Conservation (phyloP, 2,888 invertebrate genomes). For the Hypolimnas misippus region DNA sequence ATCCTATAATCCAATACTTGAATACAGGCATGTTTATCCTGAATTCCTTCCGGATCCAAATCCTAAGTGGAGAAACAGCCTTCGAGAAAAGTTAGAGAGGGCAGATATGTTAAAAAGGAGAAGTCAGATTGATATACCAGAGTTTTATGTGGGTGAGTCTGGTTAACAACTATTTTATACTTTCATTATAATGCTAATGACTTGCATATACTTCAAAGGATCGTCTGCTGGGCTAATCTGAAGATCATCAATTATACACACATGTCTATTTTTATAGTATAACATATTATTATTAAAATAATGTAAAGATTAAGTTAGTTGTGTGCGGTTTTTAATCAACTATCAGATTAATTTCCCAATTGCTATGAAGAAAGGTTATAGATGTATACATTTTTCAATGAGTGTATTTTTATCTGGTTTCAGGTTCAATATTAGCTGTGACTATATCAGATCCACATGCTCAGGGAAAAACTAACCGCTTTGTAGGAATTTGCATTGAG, state of each 20-base stretch:
- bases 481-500: constrained; percentile 97
- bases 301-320: no score
- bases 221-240: no score
- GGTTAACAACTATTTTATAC: not conserved
- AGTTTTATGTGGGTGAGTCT: constrained; percentile 96
- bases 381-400: no score
- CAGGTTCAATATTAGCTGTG: constrained; percentile 94
- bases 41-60: constrained; percentile 97
- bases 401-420: constrained; percentile 48
- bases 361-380: no score
- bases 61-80: constrained; percentile 88
- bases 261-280: no score
- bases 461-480: constrained; percentile 90
- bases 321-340: no score
- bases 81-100: constrained; percentile 95
- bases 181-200: no score
- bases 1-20: constrained; percentile 65
- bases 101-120: constrained; percentile 96
- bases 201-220: no score
- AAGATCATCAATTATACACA: no score
- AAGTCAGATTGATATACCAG: constrained; percentile 93
- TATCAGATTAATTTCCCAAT: no score
- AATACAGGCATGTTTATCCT: constrained; percentile 90
- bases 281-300: no score
- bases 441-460: constrained; percentile 94